These are phyloP conservation scores for Stichopus horrens DNA, from an alignment of 53 echinoderm and acorn worm genomes.

Conservation along the genomic window DNA sequence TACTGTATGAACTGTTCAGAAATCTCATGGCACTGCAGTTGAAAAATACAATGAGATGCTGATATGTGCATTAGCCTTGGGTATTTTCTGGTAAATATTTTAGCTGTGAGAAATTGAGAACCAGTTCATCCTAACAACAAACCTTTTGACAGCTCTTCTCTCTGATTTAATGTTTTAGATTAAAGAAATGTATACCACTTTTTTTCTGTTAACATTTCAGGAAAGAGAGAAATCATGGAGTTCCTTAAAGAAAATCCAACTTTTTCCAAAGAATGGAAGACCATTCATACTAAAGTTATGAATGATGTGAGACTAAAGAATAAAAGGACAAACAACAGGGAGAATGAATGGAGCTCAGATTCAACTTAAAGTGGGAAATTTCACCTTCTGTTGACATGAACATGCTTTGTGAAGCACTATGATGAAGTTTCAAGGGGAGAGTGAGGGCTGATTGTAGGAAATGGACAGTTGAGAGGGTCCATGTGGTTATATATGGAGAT, in stretches of 20 bases:
- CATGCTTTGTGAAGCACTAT: too few species aligned
- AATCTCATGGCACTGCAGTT: neutral
- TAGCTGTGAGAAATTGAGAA: too few species aligned
- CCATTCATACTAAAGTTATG: constrained; percentile 1
- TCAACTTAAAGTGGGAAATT: neutral
- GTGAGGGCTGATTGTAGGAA: too few species aligned
- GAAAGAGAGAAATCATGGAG: constrained; percentile 5
- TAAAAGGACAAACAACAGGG: neutral
- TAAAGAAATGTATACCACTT: neutral
- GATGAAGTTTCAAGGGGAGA: too few species aligned
- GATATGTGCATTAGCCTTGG: neutral
- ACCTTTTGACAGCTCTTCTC: too few species aligned
- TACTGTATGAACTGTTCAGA: too few species aligned
- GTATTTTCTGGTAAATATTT: neutral
- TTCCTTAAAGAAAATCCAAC: neutral
- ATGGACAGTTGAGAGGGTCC: too few species aligned
- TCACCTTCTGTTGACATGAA: too few species aligned
- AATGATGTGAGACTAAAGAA: neutral
- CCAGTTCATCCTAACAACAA: too few species aligned
- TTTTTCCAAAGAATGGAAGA: constrained; percentile 1
- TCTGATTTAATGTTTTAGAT: too few species aligned
- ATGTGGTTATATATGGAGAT: too few species aligned
- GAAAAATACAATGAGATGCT: neutral
- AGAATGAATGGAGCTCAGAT: constrained; percentile 5
- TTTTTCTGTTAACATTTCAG: neutral